Base-by-base conservation (phyloP, 2,797 vertebrate species). In the Tokudaia tokunoshimensis region DNA sequence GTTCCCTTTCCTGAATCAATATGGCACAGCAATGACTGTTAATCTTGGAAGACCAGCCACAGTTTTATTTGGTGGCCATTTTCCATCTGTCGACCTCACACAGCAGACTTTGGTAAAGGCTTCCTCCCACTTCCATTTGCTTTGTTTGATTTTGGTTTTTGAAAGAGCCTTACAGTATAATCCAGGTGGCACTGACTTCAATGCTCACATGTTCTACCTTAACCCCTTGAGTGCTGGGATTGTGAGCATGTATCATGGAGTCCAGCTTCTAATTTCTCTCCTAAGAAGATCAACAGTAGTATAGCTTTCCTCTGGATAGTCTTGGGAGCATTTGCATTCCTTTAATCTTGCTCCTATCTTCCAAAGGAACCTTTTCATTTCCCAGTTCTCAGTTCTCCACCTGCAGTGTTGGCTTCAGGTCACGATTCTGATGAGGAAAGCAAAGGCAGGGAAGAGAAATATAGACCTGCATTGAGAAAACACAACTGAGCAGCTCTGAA, bases 291-390 rank as follows among this genome's bases (percentile, higher is more conserved):
- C 44, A 75, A 31, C 12, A 17, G 12, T 17, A 3, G 6, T 50
- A 50, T 14, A 37, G 70, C 85, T 70, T 34, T 84, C 6, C 11
- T 85, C 4, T 24, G 57, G 19, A 80, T 26, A 78, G 52, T 65
- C 13, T 76, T 41, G 31, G n/a, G 7, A 50, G 11, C 11, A 84
- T 82, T 20, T 61, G 26, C 34, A 37, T 93, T 75, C 10, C 24
- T 92, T 88, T 47, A n/a, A 50, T 84, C 31, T 89, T 91, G 6
- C 22, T 92, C 19, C 2, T 6, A 8, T 52, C 34, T 87, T 92
- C 63, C 86, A 93, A 70, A 29, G 6, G 37, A 13, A 52, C n/a
- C 7, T 19, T 93, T 93, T 85, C 17, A 86, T 57, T 93, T 93
- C 78, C 59, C n/a, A 78, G 63, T 65, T 85, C 31, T 59, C 44